Base-by-base conservation (phyloP, 2,113 vertebrate genomes). In the Lepus timidus region DNA sequence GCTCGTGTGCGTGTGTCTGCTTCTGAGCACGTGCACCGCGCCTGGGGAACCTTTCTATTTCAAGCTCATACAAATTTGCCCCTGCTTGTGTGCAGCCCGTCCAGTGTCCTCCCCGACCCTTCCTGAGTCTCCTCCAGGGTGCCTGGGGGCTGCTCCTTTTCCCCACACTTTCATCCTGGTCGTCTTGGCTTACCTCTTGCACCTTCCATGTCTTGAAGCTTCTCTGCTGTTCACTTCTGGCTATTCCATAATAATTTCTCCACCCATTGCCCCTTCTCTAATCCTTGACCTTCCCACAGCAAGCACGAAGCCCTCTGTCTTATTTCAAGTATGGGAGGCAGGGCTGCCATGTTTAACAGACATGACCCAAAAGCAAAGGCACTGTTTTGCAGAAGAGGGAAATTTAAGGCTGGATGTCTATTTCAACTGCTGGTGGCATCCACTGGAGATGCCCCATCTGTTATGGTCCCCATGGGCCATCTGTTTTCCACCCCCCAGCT, bases 371-470 rank as follows among this genome's bases (percentile, higher is more conserved):
- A 73, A 31, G 49, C 61, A 62, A 83, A 25, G 5, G 14, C 61
- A 39, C 44, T 76, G 11, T 85, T 88, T 65, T 81, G 31, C 67
- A 80, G 82, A 76, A 84, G 65, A 68, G 31, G 51, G 65, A 93
- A 90, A 74, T 17, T 51, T 25, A 64, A 81, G 20, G 9, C 62
- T 75, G 17, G 27, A 44, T 65, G 55, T 44, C 44, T 78, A 16
- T 14, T 62, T 1, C 89, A 17, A 31, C 27, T 51, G 51, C 61
- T 10, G 16, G 64, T 39, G 31, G 6, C n/a, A 58, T 33, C 25
- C 8, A 25, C 3, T n/a, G 33, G 22, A 64, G 90, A 70, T 31
- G 33, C 44, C 19, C 31, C 36, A 68, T 75, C 58, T 27, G 19
- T 19, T 74, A 31, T 55, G 78, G 25, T 88, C 44, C 17, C 14